Conservation (phyloP, 2,797 vertebrate species). For the Malurus splendens region DNA sequence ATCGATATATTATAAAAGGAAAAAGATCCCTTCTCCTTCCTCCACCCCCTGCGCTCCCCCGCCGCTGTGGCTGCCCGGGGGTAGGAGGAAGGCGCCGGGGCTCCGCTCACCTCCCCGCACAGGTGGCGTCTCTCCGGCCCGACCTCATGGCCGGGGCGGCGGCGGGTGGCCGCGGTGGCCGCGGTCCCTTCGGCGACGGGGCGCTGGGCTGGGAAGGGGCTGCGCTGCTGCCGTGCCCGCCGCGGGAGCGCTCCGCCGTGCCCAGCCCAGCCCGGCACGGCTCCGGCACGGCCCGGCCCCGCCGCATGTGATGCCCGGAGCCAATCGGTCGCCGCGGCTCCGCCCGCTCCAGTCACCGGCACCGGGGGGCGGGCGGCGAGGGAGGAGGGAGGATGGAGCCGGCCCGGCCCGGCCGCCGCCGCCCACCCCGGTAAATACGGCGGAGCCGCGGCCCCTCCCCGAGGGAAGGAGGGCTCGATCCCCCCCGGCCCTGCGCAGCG, state of each 20-base stretch:
- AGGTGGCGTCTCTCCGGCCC: not conserved
- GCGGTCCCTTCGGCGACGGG: not conserved
- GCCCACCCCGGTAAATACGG: conserved; percentile 8
- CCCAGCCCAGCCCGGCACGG: conserved; percentile 19
- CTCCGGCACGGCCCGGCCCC: not conserved
- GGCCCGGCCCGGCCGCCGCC: not conserved
- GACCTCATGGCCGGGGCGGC: conserved; percentile 13
- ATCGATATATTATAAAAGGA: not conserved
- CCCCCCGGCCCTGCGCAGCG: not conserved
- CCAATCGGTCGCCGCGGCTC: conserved; percentile 33
- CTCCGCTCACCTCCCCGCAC: conserved; percentile 39
- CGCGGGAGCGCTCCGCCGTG: conserved; percentile 78
- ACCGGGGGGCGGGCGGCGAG: not conserved
- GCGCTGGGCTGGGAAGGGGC: not conserved
- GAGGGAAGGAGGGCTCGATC: not conserved
- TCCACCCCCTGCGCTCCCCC: not conserved
- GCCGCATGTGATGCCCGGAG: conserved; percentile 49
- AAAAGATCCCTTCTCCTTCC: not conserved
- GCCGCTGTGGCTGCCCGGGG: not conserved
- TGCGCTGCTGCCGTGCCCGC: conserved; percentile 64
- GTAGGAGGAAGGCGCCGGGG: not conserved
- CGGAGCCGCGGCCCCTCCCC: not conserved
- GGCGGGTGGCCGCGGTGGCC: not conserved
- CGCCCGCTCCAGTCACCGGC: conserved; percentile 34
- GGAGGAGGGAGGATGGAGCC: not conserved